Conservation (phyloP, 2,113 vertebrate species). For the Micronycteris hirsuta region DNA sequence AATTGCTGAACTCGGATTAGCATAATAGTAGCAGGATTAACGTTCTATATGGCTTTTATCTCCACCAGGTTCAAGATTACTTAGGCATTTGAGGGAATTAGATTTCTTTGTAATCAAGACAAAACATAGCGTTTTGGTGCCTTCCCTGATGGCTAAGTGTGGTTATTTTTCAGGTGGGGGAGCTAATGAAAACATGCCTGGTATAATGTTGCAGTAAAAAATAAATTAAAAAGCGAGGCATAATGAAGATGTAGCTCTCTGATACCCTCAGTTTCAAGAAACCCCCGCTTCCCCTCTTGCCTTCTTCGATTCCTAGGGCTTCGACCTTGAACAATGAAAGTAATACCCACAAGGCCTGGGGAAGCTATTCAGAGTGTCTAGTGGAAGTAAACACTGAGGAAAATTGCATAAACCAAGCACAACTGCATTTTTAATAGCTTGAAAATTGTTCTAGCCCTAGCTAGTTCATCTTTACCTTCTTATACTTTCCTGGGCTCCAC, state of each 20-base stretch:
- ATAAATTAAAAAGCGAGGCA: background rate
- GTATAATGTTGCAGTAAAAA: background rate
- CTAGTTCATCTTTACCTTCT: slow-evolving; percentile 28
- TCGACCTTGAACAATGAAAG: background rate
- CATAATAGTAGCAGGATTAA: background rate
- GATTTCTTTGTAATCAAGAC: slow-evolving; percentile 32
- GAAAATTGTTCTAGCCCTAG: slow-evolving; percentile 16
- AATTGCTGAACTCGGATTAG: background rate
- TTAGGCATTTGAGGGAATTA: background rate
- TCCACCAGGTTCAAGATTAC: background rate
- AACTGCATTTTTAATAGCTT: slow-evolving; percentile 17
- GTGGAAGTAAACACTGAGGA: background rate
- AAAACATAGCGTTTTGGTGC: background rate
- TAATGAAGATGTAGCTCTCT: background rate
- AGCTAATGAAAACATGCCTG: background rate
- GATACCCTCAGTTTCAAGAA: background rate
- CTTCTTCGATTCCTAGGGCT: background rate
- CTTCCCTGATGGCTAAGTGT: background rate
- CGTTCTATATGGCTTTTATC: background rate
- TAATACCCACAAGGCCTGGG: background rate
- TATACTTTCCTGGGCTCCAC: background rate
- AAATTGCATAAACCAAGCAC: background rate
- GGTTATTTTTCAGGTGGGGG: background rate
- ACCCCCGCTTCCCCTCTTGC: background rate
- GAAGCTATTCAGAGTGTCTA: background rate